phyloP scores from a whole-genome alignment of 2,113 vertebrate species.

The Ploceus nigricollis region DNA sequence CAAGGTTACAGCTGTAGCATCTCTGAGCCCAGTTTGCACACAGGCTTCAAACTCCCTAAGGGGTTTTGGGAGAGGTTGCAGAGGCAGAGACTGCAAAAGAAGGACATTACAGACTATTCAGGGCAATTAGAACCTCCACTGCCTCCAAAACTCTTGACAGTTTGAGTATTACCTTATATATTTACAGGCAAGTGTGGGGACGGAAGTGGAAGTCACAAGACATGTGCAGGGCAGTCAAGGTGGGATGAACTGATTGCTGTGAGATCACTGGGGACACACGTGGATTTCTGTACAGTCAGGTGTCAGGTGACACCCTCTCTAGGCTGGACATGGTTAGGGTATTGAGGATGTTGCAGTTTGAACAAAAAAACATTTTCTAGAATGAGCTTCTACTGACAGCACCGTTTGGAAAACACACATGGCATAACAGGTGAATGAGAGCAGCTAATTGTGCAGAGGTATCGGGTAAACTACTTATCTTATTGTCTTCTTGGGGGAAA shows the following conservation, averaged over 20 bases:
- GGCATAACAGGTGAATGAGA: neutral
- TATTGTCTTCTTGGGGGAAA: neutral
- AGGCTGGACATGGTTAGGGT: neutral
- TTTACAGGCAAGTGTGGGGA: neutral
- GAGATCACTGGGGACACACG: neutral
- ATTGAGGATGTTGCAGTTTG: neutral
- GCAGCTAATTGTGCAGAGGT: neutral
- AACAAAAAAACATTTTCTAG: neutral
- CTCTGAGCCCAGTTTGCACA: neutral
- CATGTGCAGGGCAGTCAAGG: accelerated
- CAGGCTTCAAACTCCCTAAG: neutral
- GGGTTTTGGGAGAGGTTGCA: neutral
- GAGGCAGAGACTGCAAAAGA: neutral
- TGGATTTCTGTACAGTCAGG: neutral
- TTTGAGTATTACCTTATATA: neutral
- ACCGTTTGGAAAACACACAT: neutral
- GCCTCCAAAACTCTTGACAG: neutral
- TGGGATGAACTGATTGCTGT: neutral
- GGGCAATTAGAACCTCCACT: neutral
- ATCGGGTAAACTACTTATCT: neutral
- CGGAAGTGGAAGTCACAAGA: neutral
- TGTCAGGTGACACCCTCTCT: neutral
- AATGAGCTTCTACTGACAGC: neutral
- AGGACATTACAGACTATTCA: neutral
- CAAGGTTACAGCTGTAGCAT: neutral